Evolutionary conservation across 2,888 invertebrate species (phyloP).

Genomic region (Nomada fucata): DNA sequence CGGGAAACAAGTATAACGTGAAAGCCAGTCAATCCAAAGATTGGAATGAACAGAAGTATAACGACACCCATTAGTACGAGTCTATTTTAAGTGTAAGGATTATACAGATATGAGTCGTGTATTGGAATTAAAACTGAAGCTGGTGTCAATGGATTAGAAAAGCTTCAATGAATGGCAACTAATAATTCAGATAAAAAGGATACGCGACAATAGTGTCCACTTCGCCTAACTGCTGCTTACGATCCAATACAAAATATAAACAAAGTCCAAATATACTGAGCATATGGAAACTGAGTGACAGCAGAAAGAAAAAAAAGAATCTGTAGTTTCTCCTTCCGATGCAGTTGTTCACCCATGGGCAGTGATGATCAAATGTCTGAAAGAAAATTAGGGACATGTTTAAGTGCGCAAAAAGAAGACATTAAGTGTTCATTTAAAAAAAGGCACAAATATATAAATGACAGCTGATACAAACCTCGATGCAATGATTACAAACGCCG

Average conservation of each 20-base stretch:
- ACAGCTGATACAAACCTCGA: constrained; percentile 89
- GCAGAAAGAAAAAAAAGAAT: constrained; percentile 99
- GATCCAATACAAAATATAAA: constrained; percentile 95
- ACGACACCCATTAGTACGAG: constrained; percentile 97
- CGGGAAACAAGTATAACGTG: constrained; percentile 98
- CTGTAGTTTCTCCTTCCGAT: constrained; percentile 98
- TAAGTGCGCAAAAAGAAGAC: constrained; percentile 52
- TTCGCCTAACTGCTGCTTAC: constrained; percentile 92
- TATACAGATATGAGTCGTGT: constrained; percentile 4
- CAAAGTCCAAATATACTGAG: constrained; percentile 97
- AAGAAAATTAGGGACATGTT: constrained; percentile 69
- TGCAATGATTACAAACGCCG: constrained; percentile 99
- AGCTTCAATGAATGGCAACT: background rate
- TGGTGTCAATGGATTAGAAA: background rate
- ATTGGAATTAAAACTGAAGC: background rate
- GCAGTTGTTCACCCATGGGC: constrained; percentile 99
- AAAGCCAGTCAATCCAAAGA: constrained; percentile 98
- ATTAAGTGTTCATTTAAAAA: background rate
- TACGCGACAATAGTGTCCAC: constrained; percentile 94
- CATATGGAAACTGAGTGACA: constrained; percentile 98
- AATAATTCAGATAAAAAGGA: constrained; percentile 86
- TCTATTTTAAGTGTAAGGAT: constrained; percentile 85
- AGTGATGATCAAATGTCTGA: constrained; percentile 99
- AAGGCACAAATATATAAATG: background rate
- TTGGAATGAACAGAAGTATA: constrained; percentile 96